Evolutionary conservation across 2,888 invertebrate species (phyloP), one percentile per base, ranked within the genome.

Genomic region (Petrolisthes cinctipes): DNA sequence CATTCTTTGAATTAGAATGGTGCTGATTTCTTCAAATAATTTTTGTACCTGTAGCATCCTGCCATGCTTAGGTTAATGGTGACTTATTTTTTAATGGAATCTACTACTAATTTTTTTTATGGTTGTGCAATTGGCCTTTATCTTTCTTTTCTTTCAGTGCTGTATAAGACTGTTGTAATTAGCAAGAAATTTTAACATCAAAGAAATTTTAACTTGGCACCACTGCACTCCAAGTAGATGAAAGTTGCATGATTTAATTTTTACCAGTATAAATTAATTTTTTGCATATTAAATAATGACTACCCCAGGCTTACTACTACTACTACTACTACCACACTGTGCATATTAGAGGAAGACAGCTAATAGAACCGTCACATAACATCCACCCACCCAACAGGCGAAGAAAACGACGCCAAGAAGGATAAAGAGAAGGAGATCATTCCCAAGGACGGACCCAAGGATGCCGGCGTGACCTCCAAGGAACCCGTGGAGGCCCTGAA

Each of bases 331-430:
- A 71, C 71, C 71, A 71, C n/a, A 14, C 71, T 71, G 71, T n/a
- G 71, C 20, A 20, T 71, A 71, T 71, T 14, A 71, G 20, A 71
- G 20, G 71, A n/a, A 37, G 20, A 17, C 20, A 20, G 14, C 20
- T 71, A n/a, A 20, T 71, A 7, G 20, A 71, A 71, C 20, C 14
- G 71, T 20, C 20, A 7, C 20, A 71, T 71, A 71, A n/a, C 71
- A 71, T 71, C n/a, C 71, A 71, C 20, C 20, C 57, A 82, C 73
- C 84, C 81, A 75, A 80, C 88, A 90, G 90, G 89, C 83, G 90
- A 90, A 81, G 90, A 89, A 82, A 73, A 57, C 71, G 90, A 90
- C 23, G n/a, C 78, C 9, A 90, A 90, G 88, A 90, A 90, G 85
- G 88, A 90, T 56, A 89, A 89, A 83, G 89, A 90, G 71, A 89